These are phyloP conservation scores for Eupithecia insigniata DNA, from an alignment of 2,888 invertebrate species.

Conservation along the genomic window DNA sequence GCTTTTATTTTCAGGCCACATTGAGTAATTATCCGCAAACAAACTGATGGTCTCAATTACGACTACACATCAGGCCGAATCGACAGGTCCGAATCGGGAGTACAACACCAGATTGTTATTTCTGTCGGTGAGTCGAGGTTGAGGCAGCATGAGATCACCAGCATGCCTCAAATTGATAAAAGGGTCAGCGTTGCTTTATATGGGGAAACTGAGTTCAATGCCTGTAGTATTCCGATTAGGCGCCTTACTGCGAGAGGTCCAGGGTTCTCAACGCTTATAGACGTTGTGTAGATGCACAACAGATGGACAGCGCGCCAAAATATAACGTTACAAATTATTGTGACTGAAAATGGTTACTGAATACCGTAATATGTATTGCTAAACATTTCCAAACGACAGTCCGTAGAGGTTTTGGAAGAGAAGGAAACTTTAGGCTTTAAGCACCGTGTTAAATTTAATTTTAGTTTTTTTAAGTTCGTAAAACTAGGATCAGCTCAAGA, in stretches of 20 bases:
- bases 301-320: neutral
- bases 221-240: slow-evolving; percentile 6
- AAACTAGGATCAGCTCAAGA: neutral
- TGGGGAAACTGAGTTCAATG: slow-evolving; percentile 23
- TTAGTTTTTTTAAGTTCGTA: no score
- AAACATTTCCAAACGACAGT: neutral
- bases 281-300: neutral
- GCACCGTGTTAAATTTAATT: neutral
- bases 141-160: slow-evolving; percentile 78
- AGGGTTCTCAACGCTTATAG: neutral
- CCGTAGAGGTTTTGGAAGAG: neutral
- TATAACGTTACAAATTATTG: neutral
- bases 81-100: slow-evolving; percentile 64
- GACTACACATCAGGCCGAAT: slow-evolving; percentile 48
- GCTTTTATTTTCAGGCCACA: slow-evolving; percentile 7
- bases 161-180: slow-evolving; percentile 37
- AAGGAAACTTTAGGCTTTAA: neutral
- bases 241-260: neutral
- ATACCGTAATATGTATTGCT: neutral
- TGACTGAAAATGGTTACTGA: neutral
- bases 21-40: slow-evolving; percentile 39
- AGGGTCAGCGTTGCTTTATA: slow-evolving; percentile 35
- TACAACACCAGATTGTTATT: slow-evolving; percentile 70
- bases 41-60: slow-evolving; percentile 54
- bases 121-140: slow-evolving; percentile 71